Evolutionary conservation across 2,888 invertebrate species (phyloP), one percentile per base, ranked within the genome.

Genomic region (Ctena decussata): DNA sequence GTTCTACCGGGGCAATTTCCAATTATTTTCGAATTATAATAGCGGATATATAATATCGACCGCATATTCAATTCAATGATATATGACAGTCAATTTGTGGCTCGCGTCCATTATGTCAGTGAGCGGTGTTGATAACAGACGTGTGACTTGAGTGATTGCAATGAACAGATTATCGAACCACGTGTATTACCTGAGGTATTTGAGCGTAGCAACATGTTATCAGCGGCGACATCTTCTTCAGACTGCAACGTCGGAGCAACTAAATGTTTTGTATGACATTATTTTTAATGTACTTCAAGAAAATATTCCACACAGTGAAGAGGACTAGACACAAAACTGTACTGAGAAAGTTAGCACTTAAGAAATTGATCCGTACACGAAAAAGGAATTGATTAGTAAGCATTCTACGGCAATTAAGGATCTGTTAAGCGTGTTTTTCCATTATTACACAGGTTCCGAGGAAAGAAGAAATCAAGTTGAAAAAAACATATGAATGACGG

Each of bases 1-100:
- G 30, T 75, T 37, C 41, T 75, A 27, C 75, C 75, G 24, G 75
- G 75, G n/a, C 57, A 75, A 41, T 41, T 35, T 39, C 75, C 75
- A 5, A 60, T 75, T n/a, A 75, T 75, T 27, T 75, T 39, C 60
- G 75, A 75, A 24, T 30, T 41, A 44, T 74, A 53, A 21, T 6
- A 27, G 30, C 6, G 8, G 30, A 11, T 24, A 30, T 27, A 30
- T 6, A n/a, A n/a, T n/a, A n/a, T n/a, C n/a, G n/a, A n/a, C n/a
- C n/a, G n/a, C n/a, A n/a, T n/a, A n/a, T n/a, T n/a, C n/a, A n/a
- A n/a, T n/a, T n/a, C n/a, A n/a, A n/a, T n/a, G n/a, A n/a, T n/a
- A n/a, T n/a, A n/a, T n/a, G n/a, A n/a, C n/a, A n/a, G n/a, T n/a
- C n/a, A n/a, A n/a, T n/a, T n/a, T n/a, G n/a, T n/a, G n/a, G n/a